phyloP scores from a whole-genome alignment of 2,888 invertebrate genomes.

The Microdon myrmicae region DNA sequence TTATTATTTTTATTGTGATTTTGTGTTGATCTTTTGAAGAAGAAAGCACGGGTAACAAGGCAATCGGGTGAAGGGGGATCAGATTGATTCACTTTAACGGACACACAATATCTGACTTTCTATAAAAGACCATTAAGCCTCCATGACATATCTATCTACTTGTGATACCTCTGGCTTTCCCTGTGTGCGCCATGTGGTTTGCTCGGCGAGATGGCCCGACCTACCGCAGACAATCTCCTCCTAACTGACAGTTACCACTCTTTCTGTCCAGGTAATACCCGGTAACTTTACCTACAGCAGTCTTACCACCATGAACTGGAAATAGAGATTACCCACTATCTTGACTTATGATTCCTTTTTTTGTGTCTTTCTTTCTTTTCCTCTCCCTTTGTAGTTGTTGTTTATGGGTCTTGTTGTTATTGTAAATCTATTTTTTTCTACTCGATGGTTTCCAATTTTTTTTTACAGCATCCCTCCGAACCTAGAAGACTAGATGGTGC shows the following conservation, averaged over 20 bases:
- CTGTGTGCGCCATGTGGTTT: constrained; percentile 30
- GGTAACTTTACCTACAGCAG: constrained; percentile 36
- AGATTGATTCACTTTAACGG: constrained; percentile 1
- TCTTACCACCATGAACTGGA: constrained; percentile 32
- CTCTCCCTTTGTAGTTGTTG: constrained; percentile 11
- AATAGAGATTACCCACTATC: constrained; percentile 10
- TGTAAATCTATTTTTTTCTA: no score
- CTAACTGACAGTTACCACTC: constrained; percentile 46
- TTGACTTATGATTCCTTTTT: background rate
- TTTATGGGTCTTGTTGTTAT: no score
- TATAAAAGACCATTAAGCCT: constrained; percentile 39
- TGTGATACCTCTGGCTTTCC: constrained; percentile 40
- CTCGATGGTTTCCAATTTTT: constrained; percentile 41
- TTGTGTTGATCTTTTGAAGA: constrained; percentile 7
- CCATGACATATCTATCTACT: constrained; percentile 47
- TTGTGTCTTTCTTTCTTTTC: constrained; percentile 5
- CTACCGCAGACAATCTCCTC: constrained; percentile 42
- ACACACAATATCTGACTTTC: constrained; percentile 37
- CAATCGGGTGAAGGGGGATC: no score
- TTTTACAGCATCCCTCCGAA: constrained; percentile 35
- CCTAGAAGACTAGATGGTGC: constrained; percentile 30
- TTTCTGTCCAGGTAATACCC: constrained; percentile 30
- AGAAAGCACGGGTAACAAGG: no score
- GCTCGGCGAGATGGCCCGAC: constrained; percentile 35
- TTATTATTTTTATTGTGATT: constrained; percentile 36